Evolutionary conservation across 2,113 vertebrate species (phyloP).

Genomic region (Mus spicilegus): DNA sequence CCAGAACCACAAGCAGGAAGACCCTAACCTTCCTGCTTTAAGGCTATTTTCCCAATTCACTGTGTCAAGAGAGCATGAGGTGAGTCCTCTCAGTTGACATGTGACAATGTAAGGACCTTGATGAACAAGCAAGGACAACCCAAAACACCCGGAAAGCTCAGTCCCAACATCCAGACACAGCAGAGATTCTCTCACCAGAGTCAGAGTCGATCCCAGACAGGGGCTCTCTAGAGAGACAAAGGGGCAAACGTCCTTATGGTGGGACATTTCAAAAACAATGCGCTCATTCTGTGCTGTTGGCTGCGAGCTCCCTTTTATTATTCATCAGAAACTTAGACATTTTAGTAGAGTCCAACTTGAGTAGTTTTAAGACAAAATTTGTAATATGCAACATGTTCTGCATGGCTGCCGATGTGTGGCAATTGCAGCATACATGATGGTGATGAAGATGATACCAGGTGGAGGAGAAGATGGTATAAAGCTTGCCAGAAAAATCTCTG

Average conservation of each 20-base stretch:
- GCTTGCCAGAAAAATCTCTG: not conserved
- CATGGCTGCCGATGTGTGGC: not conserved
- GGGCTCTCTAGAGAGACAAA: not conserved
- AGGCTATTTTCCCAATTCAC: not conserved
- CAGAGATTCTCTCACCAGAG: not conserved
- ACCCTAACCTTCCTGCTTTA: not conserved
- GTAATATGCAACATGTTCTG: not conserved
- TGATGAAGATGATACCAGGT: not conserved
- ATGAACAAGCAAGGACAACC: not conserved
- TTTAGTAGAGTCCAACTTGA: not conserved
- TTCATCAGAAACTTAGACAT: not conserved
- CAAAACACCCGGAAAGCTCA: not conserved
- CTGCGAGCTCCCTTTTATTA: not conserved
- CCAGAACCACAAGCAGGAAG: not conserved
- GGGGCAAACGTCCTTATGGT: not conserved
- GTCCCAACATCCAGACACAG: not conserved
- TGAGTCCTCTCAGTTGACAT: not conserved
- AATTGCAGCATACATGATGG: not conserved
- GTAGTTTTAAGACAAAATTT: not conserved
- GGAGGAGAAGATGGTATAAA: not conserved
- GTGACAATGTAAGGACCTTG: not conserved
- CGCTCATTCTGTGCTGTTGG: not conserved
- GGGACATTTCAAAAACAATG: not conserved
- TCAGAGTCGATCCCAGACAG: not conserved
- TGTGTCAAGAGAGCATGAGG: not conserved